Evolutionary conservation across 92 coral and sea anemone species (phyloP), one percentile per base, ranked within the genome.

Genomic region (Epizoanthus illoricatus): DNA sequence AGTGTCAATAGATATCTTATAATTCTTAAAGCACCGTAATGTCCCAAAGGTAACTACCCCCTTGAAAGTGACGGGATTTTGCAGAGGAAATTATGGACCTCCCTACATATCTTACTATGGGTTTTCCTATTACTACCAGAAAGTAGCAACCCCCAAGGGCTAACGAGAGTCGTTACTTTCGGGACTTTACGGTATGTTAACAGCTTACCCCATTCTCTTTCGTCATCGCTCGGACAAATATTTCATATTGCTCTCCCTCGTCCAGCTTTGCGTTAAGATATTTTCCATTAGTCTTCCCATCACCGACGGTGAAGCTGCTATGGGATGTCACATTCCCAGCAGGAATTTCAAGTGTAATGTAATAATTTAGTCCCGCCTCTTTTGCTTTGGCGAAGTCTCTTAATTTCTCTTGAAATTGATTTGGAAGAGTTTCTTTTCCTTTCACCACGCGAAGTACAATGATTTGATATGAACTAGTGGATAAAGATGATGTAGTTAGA

Each of bases 301-400:
- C 92, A 43, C 92, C 92, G 54, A 89, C 71, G 11, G 57, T 49
- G 47, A 89, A 85, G 40, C 55, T 56, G 42, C 71, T 76, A 0
- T 76, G 43, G 5, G 56, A 17, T 62, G 71, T 76, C 0, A 76
- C 81, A 13, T 76, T 76, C 42, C 42, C 17, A 11, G 81, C 81
- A 10, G 81, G 81, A 41, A 76, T 76, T 18, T 62, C 81, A 61
- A 76, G 49, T n/a, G 81, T 69, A 15, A 76, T 76, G 16, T 76
- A 76, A 8, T 42, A 76, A 11, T 42, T 42, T 21, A 20, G 4
- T 7, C 45, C 45, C 3, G 19, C 16, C 21, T 42, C 17, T 36
- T 61, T 61, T 20, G 81, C 18, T 2, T 76, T 69, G 2, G 24
- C 5, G 70, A n/a, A 76, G 23, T 19, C 21, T 49, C 15, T 6